Conservation (phyloP, 1,140 invertebrate species). For the Papilio helenus region DNA sequence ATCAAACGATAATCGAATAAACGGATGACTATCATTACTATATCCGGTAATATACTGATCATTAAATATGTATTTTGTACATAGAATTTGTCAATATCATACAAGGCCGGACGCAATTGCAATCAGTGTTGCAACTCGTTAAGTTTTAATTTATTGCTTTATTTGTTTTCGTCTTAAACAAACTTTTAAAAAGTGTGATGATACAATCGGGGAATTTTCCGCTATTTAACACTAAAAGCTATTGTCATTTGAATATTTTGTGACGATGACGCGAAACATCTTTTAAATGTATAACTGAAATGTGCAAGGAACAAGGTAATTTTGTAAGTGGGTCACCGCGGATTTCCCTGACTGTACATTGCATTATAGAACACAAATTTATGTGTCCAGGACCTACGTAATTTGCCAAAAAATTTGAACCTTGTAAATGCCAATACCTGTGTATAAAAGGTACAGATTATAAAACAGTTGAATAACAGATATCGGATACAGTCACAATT, state of each 20-base stretch:
- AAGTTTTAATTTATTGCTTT: slow-evolving; percentile 2
- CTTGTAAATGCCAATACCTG: neutral
- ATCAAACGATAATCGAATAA: neutral
- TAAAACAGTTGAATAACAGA: neutral
- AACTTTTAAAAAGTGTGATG: slow-evolving; percentile 14
- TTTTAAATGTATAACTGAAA: no score
- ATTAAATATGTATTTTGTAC: neutral
- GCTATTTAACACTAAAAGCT: no score
- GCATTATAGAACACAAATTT: no score
- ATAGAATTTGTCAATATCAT: slow-evolving; percentile 15
- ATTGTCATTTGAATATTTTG: no score
- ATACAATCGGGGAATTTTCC: no score
- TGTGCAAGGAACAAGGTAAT: no score
- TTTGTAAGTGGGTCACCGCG: no score
- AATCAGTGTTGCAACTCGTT: slow-evolving; percentile 9
- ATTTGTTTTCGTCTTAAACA: neutral
- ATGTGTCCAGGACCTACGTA: no score
- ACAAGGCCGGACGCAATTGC: neutral
- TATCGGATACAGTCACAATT: neutral
- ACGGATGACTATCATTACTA: slow-evolving; percentile 4
- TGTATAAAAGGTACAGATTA: neutral
- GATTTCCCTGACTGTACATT: no score
- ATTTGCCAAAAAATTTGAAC: no score
- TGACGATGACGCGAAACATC: no score
- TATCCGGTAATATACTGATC: slow-evolving; percentile 10